phyloP scores from a whole-genome alignment of 2,113 vertebrate species.

The Oryzias celebensis region DNA sequence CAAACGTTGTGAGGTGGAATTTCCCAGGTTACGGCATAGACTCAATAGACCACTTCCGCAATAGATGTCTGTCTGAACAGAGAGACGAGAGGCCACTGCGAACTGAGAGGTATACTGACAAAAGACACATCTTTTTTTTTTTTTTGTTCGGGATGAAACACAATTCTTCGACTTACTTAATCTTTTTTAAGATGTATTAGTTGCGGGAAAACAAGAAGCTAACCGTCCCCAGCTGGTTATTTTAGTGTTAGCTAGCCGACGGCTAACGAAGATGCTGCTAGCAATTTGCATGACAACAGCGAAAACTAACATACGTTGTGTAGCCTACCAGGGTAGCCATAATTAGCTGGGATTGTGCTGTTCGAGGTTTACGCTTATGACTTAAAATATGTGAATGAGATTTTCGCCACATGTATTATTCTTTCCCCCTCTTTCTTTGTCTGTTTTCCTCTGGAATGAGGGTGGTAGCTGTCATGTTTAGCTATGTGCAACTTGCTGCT shows the following conservation, averaged over 20 bases:
- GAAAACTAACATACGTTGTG: conserved; percentile 71
- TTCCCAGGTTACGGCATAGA: conserved; percentile 78
- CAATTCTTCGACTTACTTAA: conserved; percentile 8
- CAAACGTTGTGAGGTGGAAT: conserved; percentile 77
- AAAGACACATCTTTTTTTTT: conserved; percentile 50
- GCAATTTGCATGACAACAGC: conserved; percentile 77
- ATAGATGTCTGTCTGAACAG: conserved; percentile 60
- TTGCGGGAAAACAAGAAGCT: not conserved
- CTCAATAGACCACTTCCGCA: conserved; percentile 79
- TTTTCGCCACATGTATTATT: not conserved
- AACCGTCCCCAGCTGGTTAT: conserved; percentile 42
- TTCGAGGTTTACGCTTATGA: conserved; percentile 18
- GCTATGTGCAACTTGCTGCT: conserved; percentile 20
- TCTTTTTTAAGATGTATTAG: conserved; percentile 7
- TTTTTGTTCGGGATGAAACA: conserved; percentile 22
- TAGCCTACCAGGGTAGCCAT: conserved; percentile 59
- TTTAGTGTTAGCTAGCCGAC: conserved; percentile 55
- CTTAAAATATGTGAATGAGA: conserved; percentile 5
- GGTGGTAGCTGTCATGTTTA: conserved; percentile 44
- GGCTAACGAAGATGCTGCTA: conserved; percentile 70
- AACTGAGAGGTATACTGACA: conserved; percentile 65
- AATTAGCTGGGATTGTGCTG: conserved; percentile 27
- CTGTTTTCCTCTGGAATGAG: conserved; percentile 13
- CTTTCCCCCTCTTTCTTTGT: conserved; percentile 20
- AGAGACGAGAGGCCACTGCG: conserved; percentile 66